Conservation (phyloP, 2,888 invertebrate species). For the Cantharis flavilabris region DNA sequence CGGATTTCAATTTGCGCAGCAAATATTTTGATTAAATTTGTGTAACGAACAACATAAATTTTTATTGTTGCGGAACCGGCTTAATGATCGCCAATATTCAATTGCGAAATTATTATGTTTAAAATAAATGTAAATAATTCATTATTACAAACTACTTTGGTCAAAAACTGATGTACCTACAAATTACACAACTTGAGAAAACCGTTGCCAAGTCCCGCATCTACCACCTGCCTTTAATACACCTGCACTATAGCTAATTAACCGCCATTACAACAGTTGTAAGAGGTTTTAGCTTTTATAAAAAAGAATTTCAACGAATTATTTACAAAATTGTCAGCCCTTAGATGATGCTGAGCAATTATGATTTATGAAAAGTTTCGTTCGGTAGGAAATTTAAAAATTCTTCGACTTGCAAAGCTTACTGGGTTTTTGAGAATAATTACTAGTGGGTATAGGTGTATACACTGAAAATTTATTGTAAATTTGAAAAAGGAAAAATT, state of each 20-base stretch:
- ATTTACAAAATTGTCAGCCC: neutral
- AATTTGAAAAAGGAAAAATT: neutral
- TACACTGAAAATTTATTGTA: too few species aligned
- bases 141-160: constrained; percentile 16
- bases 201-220: constrained; percentile 25
- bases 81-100: neutral
- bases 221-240: constrained; percentile 27
- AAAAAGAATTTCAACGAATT: neutral
- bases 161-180: constrained; percentile 13
- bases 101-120: neutral
- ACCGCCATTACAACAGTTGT: constrained; percentile 22
- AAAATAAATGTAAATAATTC: constrained; percentile 19
- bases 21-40: too few species aligned
- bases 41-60: too few species aligned
- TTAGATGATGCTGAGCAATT: neutral
- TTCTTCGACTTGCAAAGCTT: too few species aligned
- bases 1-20: too few species aligned
- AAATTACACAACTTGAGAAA: constrained; percentile 20
- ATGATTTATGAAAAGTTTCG: neutral
- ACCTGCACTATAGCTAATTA: constrained; percentile 27
- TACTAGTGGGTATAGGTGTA: neutral
- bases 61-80: too few species aligned
- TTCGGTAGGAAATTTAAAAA: neutral
- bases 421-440: neutral
- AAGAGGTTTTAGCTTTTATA: neutral